Conservation (phyloP, 2,888 invertebrate genomes). For the Oligia latruncula region DNA sequence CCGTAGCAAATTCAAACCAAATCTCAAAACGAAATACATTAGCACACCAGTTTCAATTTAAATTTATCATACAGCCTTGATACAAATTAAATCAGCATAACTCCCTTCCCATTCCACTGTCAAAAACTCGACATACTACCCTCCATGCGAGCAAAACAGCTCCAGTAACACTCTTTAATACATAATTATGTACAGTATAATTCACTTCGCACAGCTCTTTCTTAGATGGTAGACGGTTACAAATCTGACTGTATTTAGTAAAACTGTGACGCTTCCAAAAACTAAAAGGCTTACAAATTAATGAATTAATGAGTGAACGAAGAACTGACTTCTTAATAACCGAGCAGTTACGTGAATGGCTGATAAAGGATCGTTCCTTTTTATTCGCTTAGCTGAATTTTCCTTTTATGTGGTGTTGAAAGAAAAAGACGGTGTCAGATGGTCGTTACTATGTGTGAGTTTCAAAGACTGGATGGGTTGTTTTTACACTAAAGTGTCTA, state of each 20-base stretch:
- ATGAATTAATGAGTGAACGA: slow-evolving; percentile 31
- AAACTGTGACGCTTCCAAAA: slow-evolving; percentile 10
- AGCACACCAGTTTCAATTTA: neutral
- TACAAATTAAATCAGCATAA: slow-evolving; percentile 11
- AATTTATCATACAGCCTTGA: slow-evolving; percentile 10
- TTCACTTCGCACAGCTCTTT: slow-evolving; percentile 32
- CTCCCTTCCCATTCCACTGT: neutral
- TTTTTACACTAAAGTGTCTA: slow-evolving; percentile 19
- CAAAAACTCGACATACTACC: slow-evolving; percentile 21
- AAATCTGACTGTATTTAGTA: slow-evolving; percentile 28
- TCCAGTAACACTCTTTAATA: slow-evolving; percentile 8
- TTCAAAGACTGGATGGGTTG: slow-evolving; percentile 20
- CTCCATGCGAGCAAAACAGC: neutral
- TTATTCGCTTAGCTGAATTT: slow-evolving; percentile 36
- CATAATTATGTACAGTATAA: slow-evolving; percentile 15
- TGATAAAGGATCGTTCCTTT: slow-evolving; percentile 49
- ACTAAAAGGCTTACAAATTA: slow-evolving; percentile 27
- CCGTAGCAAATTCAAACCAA: neutral
- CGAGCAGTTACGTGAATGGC: slow-evolving; percentile 52
- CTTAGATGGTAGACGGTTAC: slow-evolving; percentile 34
- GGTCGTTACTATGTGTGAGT: slow-evolving; percentile 27
- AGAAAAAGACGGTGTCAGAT: slow-evolving; percentile 29
- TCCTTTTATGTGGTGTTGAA: slow-evolving; percentile 38
- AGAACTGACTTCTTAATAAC: slow-evolving; percentile 57
- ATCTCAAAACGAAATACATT: neutral